Percentiles rank a stretch among this genome's conserved stretches.
These are phyloP conservation scores for Clinocottus analis DNA, from an alignment of 2,113 vertebrate genomes.

Conservation along the genomic window DNA sequence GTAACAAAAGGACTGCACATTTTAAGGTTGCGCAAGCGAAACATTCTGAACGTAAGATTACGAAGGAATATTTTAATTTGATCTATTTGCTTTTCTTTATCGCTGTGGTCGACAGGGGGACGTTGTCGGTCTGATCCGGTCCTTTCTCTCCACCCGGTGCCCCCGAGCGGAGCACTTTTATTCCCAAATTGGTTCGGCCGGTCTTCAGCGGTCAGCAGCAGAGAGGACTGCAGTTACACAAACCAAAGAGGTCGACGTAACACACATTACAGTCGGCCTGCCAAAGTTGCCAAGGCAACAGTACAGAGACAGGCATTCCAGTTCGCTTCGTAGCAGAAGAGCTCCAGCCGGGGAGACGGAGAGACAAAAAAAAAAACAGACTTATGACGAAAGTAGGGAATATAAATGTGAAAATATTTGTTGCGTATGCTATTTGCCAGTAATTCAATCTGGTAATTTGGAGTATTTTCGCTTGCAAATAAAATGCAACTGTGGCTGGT, in stretches of 20 bases:
- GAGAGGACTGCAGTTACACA: constrained; percentile 36
- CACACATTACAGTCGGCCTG: constrained; percentile 44
- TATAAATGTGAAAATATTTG: not conserved
- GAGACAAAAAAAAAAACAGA: not conserved
- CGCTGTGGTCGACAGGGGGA: not conserved
- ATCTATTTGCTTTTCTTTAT: not conserved
- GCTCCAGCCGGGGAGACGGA: constrained; percentile 31
- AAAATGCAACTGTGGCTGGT: not conserved
- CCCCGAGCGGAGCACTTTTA: constrained; percentile 19
- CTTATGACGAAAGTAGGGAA: not conserved
- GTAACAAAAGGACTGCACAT: not conserved
- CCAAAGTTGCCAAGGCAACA: constrained; percentile 71
- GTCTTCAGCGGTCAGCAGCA: constrained; percentile 30
- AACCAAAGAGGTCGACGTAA: constrained; percentile 59
- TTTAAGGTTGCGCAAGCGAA: not conserved
- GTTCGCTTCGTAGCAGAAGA: not conserved
- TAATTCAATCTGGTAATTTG: not conserved
- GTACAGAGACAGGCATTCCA: constrained; percentile 50
- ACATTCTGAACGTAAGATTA: not conserved
- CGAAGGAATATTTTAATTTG: not conserved
- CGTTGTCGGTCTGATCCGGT: not conserved
- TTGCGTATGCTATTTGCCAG: not conserved
- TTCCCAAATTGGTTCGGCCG: constrained; percentile 25
- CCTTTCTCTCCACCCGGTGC: not conserved
- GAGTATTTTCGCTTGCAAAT: not conserved